Percentiles rank a stretch among this genome's conserved stretches.
phyloP scores from a whole-genome alignment of 2,113 vertebrate species.

The Ophthalmolycus amberensis region DNA sequence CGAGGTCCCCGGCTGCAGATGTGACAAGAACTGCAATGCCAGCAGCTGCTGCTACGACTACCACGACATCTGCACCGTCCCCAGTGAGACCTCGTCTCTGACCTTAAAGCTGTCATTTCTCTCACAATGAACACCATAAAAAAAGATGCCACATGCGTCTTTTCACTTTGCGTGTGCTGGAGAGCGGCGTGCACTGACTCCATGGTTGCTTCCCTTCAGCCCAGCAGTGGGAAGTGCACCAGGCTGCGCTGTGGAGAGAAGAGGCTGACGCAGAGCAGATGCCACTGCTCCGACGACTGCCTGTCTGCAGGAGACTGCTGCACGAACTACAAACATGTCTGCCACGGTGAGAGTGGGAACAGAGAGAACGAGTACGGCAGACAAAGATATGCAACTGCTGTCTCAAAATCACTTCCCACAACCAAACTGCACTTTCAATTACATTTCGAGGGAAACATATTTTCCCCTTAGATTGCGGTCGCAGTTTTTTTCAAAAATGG shows the following conservation, averaged over 20 bases:
- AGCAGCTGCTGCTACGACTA: slow-evolving; percentile 79
- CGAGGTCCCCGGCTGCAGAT: slow-evolving; percentile 66
- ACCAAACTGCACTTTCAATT: too few species aligned
- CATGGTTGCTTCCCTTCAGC: slow-evolving; percentile 29
- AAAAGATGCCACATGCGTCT: too few species aligned
- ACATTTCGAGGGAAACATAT: too few species aligned
- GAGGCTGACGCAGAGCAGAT: slow-evolving; percentile 67
- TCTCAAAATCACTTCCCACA: too few species aligned
- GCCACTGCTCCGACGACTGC: slow-evolving; percentile 82
- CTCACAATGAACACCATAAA: not conserved
- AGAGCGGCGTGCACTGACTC: not conserved
- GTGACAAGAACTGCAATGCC: slow-evolving; percentile 59
- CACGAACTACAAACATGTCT: slow-evolving; percentile 78
- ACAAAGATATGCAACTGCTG: too few species aligned
- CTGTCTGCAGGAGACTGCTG: slow-evolving; percentile 78
- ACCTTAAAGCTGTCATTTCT: too few species aligned
- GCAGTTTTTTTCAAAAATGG: not conserved
- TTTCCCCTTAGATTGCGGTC: too few species aligned
- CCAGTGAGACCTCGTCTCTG: slow-evolving; percentile 60
- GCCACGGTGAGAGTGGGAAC: slow-evolving; percentile 67
- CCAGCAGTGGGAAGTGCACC: slow-evolving; percentile 79
- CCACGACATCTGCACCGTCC: slow-evolving; percentile 64
- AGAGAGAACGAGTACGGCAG: too few species aligned
- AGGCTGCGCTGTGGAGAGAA: slow-evolving; percentile 79
- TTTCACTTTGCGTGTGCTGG: too few species aligned